Evolutionary conservation across 1,140 invertebrate species (phyloP).

Genomic region (Thalassaphorura encarpata): DNA sequence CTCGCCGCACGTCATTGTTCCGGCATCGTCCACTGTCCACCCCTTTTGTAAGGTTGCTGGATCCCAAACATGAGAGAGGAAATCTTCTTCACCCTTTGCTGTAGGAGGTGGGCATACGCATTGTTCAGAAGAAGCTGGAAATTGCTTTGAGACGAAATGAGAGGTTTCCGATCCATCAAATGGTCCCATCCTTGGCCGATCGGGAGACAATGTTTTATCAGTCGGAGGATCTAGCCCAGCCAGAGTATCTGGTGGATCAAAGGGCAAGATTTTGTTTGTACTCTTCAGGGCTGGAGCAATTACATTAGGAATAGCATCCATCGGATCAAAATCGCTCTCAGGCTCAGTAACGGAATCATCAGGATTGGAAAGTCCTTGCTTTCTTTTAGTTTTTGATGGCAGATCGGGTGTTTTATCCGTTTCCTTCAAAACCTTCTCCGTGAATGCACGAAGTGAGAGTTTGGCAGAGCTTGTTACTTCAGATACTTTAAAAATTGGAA

Average conservation of each 20-base stretch:
- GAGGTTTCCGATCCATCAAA: neutral
- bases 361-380: neutral
- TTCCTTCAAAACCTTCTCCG: conserved; percentile 19
- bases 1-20: conserved; percentile 73
- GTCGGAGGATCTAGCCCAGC: neutral
- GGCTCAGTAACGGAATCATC: conserved; percentile 17
- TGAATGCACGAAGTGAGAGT: conserved; percentile 24
- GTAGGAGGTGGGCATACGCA: neutral
- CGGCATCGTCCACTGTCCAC: conserved; percentile 63
- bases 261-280: neutral
- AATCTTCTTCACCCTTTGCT: conserved; percentile 14
- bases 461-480: conserved; percentile 27
- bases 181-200: neutral
- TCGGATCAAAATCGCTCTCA: conserved; percentile 15
- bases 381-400: neutral
- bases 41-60: conserved; percentile 54
- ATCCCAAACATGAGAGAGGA: conserved; percentile 15
- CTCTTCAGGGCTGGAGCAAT: neutral
- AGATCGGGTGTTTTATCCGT: conserved; percentile 5
- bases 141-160: neutral
- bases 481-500: conserved; percentile 24
- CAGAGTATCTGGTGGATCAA: neutral
- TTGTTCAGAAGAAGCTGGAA: neutral
- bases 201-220: neutral
- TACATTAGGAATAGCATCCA: neutral